These are phyloP conservation scores for Archocentrus centrarchus DNA, from an alignment of 2,113 vertebrate species.

Conservation along the genomic window DNA sequence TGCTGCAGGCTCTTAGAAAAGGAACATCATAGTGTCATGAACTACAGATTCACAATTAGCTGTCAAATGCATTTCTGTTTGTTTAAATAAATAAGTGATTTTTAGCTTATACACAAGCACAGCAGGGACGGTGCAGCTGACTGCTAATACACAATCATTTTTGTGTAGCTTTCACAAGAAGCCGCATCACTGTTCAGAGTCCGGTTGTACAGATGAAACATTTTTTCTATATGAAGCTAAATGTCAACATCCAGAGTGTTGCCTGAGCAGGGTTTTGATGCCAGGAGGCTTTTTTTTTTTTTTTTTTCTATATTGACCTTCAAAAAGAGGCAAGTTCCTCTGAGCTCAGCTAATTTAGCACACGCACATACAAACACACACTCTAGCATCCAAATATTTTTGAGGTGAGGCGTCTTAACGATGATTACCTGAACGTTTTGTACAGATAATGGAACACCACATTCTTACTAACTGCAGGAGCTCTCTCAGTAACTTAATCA, in stretches of 20 bases:
- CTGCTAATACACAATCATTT: neutral
- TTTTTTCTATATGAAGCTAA: no score
- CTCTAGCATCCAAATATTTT: neutral
- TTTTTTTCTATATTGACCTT: neutral
- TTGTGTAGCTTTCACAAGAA: neutral
- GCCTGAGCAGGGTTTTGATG: neutral
- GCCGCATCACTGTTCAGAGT: neutral
- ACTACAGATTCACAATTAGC: neutral
- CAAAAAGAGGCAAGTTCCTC: neutral
- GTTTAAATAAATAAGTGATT: neutral
- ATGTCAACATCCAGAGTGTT: neutral
- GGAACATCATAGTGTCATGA: neutral
- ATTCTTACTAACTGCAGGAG: neutral
- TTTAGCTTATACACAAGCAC: neutral
- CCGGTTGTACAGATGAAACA: neutral
- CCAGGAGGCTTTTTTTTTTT: neutral
- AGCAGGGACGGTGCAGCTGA: neutral
- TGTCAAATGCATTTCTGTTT: neutral
- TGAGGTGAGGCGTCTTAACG: neutral
- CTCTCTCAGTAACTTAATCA: neutral
- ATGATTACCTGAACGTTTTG: neutral
- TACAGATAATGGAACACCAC: no score
- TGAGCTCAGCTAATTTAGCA: neutral
- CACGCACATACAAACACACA: neutral
- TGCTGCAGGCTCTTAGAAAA: neutral